These are phyloP conservation scores for Excalfactoria chinensis DNA, from an alignment of 2,113 vertebrate species.

Conservation along the genomic window DNA sequence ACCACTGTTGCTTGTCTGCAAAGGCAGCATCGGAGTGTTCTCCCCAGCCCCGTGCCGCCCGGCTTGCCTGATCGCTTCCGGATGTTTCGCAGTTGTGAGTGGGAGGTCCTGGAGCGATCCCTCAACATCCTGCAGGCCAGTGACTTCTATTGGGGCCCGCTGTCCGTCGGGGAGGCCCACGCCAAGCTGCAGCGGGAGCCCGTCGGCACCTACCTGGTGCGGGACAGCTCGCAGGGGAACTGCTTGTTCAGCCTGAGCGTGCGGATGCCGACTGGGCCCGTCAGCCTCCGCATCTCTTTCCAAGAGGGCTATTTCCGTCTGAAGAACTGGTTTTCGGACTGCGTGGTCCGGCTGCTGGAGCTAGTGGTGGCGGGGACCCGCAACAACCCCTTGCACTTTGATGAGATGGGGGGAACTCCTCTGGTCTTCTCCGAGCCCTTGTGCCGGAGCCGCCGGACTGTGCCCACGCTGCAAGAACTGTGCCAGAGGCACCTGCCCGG, in stretches of 20 bases:
- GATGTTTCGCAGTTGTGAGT: constrained; percentile 68
- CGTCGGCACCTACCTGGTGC: constrained; percentile 74
- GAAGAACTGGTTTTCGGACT: constrained; percentile 68
- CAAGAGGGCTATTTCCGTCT: constrained; percentile 70
- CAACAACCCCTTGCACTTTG: constrained; percentile 57
- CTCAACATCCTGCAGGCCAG: constrained; percentile 72
- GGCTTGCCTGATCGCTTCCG: constrained; percentile 59
- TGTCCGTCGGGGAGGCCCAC: constrained; percentile 72
- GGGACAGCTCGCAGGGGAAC: constrained; percentile 76
- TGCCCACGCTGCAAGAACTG: constrained; percentile 59
- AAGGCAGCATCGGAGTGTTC: constrained; percentile 32
- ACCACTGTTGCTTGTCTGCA: not conserved
- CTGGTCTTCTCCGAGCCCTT: constrained; percentile 72
- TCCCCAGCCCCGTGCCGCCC: not conserved
- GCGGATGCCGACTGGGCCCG: constrained; percentile 36
- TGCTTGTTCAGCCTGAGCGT: constrained; percentile 71
- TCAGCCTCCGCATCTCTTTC: constrained; percentile 74
- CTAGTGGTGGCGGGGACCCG: constrained; percentile 61
- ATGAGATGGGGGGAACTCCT: constrained; percentile 68
- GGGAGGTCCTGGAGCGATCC: constrained; percentile 73
- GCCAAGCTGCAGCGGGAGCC: constrained; percentile 65
- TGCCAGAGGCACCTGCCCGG: constrained; percentile 42
- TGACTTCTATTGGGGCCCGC: constrained; percentile 79
- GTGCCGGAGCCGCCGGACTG: constrained; percentile 50
- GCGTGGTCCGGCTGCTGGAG: constrained; percentile 62